phyloP scores from a whole-genome alignment of 2,888 invertebrate genomes.

The Acrobasis suavella region DNA sequence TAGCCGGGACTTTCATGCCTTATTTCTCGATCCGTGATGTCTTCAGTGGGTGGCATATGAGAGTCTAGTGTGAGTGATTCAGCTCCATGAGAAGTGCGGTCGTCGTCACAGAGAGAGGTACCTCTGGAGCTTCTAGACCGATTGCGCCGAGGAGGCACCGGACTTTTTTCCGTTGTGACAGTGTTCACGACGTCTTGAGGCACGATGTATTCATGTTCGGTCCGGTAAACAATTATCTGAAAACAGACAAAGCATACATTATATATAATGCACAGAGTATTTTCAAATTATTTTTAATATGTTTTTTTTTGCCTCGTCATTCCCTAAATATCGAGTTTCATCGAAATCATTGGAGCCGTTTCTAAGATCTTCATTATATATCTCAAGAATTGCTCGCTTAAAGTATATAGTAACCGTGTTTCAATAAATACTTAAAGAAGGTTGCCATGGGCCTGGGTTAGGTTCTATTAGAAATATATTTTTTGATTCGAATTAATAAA shows the following conservation, averaged over 20 bases:
- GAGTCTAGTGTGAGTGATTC: constrained; percentile 84
- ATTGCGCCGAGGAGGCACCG: constrained; percentile 81
- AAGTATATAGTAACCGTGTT: too few species aligned
- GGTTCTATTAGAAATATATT: too few species aligned
- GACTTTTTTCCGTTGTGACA: constrained; percentile 80
- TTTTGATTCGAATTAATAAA: too few species aligned
- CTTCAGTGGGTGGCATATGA: constrained; percentile 56
- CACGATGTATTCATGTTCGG: constrained; percentile 85
- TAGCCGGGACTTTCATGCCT: constrained; percentile 85
- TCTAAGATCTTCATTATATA: too few species aligned
- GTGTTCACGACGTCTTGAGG: constrained; percentile 71
- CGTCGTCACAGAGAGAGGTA: constrained; percentile 85
- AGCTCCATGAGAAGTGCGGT: constrained; percentile 87
- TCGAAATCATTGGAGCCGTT: too few species aligned
- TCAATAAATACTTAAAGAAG: not conserved
- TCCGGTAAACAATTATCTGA: constrained; percentile 85
- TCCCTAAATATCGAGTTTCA: too few species aligned
- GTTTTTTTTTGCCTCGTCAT: too few species aligned
- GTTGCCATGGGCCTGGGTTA: not conserved
- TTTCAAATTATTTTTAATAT: not conserved
- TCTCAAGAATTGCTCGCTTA: too few species aligned
- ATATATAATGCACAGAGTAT: not conserved
- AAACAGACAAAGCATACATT: constrained; percentile 38
- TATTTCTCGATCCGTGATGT: constrained; percentile 62
- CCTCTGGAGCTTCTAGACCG: constrained; percentile 79